These are phyloP conservation scores for Grus americana DNA, from an alignment of 2,113 vertebrate species.

Conservation along the genomic window DNA sequence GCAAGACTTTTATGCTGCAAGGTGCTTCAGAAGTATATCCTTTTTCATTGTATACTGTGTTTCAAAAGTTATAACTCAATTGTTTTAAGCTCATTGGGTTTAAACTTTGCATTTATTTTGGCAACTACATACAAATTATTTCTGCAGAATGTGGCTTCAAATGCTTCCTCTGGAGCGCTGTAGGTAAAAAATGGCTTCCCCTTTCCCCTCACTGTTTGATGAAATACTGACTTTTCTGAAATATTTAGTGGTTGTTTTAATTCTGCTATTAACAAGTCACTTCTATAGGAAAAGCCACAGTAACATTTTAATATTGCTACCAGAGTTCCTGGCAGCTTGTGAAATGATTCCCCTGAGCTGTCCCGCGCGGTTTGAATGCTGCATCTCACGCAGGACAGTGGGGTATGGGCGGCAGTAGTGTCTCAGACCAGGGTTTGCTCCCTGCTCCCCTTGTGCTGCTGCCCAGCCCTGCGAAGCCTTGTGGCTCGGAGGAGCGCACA, in stretches of 20 bases:
- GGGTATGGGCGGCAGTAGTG: background rate
- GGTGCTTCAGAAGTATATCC: background rate
- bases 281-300: background rate
- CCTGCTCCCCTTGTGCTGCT: accelerated
- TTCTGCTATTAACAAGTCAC: background rate
- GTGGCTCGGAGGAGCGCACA: accelerated
- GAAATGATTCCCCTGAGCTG: accelerated
- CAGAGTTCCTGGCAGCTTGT: background rate
- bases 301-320: background rate
- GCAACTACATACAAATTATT: background rate
- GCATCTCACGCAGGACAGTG: accelerated
- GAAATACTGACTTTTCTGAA: background rate
- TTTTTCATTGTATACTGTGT: background rate
- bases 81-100: background rate
- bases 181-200: background rate
- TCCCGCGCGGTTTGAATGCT: accelerated
- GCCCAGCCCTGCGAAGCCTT: accelerated
- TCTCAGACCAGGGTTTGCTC: accelerated
- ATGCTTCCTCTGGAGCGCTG: background rate
- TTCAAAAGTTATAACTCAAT: background rate
- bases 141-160: background rate
- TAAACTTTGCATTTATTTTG: background rate
- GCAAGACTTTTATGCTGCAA: background rate
- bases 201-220: background rate
- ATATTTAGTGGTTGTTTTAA: background rate